These are phyloP conservation scores for Agrilus planipennis DNA, from an alignment of 1,140 invertebrate species.

Conservation along the genomic window DNA sequence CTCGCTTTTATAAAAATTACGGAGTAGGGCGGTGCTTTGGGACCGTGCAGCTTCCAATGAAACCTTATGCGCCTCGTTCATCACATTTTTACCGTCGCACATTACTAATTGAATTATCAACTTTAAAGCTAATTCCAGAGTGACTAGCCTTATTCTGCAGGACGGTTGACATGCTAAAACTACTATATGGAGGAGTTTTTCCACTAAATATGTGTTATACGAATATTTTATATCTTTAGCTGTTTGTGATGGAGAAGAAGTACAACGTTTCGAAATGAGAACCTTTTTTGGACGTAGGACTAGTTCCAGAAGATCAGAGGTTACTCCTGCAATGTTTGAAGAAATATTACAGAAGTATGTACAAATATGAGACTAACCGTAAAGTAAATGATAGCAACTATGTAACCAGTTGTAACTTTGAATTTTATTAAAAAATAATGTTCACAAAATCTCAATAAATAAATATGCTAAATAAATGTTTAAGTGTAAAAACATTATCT, in stretches of 20 bases:
- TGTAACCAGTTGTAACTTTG: too few relatives aligned
- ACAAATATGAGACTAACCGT: too few relatives aligned
- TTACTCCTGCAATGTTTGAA: slow-evolving; percentile 62
- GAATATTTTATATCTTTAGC: slow-evolving; percentile 35
- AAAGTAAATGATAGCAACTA: too few relatives aligned
- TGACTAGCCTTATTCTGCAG: slow-evolving; percentile 79
- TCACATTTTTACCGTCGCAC: slow-evolving; percentile 38
- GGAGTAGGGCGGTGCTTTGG: slow-evolving; percentile 72
- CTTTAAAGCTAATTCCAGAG: slow-evolving; percentile 76
- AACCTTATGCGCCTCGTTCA: slow-evolving; percentile 52
- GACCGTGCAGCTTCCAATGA: slow-evolving; percentile 69
- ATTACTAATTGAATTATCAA: slow-evolving; percentile 49
- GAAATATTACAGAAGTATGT: too few relatives aligned
- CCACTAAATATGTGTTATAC: slow-evolving; percentile 66
- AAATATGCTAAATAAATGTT: too few relatives aligned
- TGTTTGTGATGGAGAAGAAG: slow-evolving; percentile 14
- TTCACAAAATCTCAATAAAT: too few relatives aligned
- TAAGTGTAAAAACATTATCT: too few relatives aligned
- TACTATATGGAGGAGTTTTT: slow-evolving; percentile 69
- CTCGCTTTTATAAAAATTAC: slow-evolving; percentile 95
- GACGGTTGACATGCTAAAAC: slow-evolving; percentile 71
- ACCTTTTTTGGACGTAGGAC: slow-evolving; percentile 40
- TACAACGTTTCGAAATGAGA: slow-evolving; percentile 22
- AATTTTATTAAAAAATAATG: too few relatives aligned
- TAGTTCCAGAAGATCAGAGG: slow-evolving; percentile 57